Conservation (phyloP, 2,797 vertebrate genomes). For the Acanthis flammea region DNA sequence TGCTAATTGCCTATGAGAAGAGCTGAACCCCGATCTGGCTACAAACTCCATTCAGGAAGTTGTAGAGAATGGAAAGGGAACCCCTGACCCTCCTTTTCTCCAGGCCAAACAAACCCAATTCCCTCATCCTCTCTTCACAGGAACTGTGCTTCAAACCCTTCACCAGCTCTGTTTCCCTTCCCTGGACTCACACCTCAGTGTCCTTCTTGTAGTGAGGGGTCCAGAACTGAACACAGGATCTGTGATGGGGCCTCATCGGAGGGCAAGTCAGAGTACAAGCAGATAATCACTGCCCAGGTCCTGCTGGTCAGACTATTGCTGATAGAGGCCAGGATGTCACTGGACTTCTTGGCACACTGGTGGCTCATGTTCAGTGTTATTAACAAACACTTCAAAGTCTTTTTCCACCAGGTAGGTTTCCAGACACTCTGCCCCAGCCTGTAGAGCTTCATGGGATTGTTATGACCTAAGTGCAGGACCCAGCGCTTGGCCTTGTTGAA, state of each 20-base stretch:
- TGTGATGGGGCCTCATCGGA: not conserved
- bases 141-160: not conserved
- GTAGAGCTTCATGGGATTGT: not conserved
- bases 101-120: not conserved
- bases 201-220: not conserved
- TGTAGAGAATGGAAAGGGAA: not conserved
- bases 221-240: not conserved
- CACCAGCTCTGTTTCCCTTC: accelerated
- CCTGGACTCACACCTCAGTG: not conserved
- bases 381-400: not conserved
- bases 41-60: not conserved
- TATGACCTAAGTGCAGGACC: not conserved
- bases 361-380: not conserved
- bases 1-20: not conserved
- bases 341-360: not conserved
- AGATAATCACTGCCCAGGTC: not conserved
- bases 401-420: not conserved
- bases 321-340: not conserved
- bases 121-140: not conserved
- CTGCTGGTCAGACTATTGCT: not conserved
- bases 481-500: not conserved
- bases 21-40: too few species aligned
- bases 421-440: not conserved
- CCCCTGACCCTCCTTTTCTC: not conserved
- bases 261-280: accelerated